Percentiles rank a stretch among this genome's conserved stretches.
These are phyloP conservation scores for Oncorhynchus nerka DNA, from an alignment of 2,113 vertebrate genomes.

Conservation along the genomic window DNA sequence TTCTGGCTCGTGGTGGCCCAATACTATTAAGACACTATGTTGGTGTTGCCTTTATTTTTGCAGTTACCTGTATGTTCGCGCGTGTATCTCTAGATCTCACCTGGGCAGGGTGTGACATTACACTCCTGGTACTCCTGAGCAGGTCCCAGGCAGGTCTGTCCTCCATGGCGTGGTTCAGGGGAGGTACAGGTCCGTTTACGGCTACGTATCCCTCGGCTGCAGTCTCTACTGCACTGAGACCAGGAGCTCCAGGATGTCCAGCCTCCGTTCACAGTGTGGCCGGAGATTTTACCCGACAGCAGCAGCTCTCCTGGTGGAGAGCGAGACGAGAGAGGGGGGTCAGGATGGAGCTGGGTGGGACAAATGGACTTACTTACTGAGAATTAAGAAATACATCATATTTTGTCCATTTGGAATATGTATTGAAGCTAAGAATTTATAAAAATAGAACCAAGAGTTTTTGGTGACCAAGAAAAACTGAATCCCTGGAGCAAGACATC, in stretches of 20 bases:
- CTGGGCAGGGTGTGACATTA: constrained; percentile 93
- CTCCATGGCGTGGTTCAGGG: constrained; percentile 89
- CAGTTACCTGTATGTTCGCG: neutral
- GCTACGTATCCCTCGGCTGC: constrained; percentile 88
- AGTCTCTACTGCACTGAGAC: constrained; percentile 96
- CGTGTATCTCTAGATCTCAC: constrained; percentile 54
- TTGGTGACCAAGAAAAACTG: neutral
- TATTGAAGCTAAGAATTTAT: no score
- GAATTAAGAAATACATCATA: no score
- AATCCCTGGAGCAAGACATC: no score
- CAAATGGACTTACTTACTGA: neutral
- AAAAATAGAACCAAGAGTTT: neutral
- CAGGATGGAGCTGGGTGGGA: neutral
- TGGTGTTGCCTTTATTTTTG: no score
- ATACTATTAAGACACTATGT: no score
- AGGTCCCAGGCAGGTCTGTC: constrained; percentile 85
- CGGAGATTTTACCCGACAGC: constrained; percentile 82
- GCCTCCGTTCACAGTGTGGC: constrained; percentile 86
- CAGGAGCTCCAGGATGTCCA: constrained; percentile 92
- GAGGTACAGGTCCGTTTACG: constrained; percentile 90
- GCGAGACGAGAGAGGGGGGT: neutral
- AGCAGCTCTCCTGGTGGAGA: constrained; percentile 81
- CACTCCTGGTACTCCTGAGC: constrained; percentile 95
- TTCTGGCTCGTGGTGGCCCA: no score
- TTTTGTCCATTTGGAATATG: no score